Percentiles rank a stretch among this genome's conserved stretches.
Evolutionary conservation across 2,888 invertebrate genomes (phyloP).

Genomic region (Drosophila nr. medialis): DNA sequence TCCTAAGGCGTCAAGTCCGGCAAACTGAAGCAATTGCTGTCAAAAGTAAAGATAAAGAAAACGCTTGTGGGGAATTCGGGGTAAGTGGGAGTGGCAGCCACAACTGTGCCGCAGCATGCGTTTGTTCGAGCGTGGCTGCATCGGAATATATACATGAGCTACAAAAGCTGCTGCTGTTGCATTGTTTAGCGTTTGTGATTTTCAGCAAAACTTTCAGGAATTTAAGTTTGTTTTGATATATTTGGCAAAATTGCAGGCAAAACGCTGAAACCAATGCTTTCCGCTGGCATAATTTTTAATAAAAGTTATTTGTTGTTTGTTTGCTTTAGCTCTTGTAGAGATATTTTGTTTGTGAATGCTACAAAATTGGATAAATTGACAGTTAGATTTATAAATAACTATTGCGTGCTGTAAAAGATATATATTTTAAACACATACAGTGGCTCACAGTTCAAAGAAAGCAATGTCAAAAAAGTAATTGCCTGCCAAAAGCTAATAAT

Average conservation of each 20-base stretch:
- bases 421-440: neutral
- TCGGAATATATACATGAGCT: conserved; percentile 14
- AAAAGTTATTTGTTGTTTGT: neutral
- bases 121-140: neutral
- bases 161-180: conserved; percentile 37
- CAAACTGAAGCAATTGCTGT: conserved; percentile 21
- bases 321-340: neutral
- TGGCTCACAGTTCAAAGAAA: too few relatives aligned
- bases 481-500: too few relatives aligned
- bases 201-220: conserved; percentile 31
- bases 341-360: neutral
- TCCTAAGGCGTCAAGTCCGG: conserved; percentile 54
- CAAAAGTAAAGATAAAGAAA: conserved; percentile 3
- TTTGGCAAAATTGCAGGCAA: neutral
- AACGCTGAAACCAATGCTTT: neutral
- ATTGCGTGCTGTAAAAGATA: neutral
- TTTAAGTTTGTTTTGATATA: conserved; percentile 12
- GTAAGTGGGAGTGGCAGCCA: neutral
- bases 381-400: neutral
- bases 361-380: neutral
- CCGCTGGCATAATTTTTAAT: neutral
- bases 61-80: neutral
- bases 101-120: conserved; percentile 8
- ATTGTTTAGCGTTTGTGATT: conserved; percentile 43
- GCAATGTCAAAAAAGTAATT: too few relatives aligned